Conservation (phyloP, 1,140 invertebrate species). For the Tribolium castaneum region DNA sequence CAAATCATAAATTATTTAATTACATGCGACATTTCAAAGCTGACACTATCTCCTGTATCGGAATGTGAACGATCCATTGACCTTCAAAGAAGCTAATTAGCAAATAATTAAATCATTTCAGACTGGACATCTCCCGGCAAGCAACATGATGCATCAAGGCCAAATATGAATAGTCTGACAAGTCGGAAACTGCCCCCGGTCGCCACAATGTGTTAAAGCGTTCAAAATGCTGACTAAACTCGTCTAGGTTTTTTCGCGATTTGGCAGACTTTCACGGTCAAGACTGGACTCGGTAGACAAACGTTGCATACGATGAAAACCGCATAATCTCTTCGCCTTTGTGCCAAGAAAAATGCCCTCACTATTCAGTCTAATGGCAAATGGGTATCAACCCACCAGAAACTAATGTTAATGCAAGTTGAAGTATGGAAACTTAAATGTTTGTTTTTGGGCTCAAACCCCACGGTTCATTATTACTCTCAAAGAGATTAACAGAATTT, state of each 20-base stretch:
- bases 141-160: not conserved
- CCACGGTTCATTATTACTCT: constrained; percentile 15
- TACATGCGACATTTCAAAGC: not conserved
- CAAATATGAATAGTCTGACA: not conserved
- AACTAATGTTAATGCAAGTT: not conserved
- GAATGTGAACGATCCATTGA: not conserved
- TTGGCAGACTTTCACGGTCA: constrained; percentile 12
- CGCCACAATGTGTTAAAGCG: constrained; percentile 10
- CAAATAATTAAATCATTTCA: not conserved
- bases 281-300: not conserved
- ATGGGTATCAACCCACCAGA: too few species aligned
- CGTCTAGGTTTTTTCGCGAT: constrained; percentile 24
- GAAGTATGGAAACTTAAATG: not conserved
- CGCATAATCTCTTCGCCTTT: not conserved
- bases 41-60: not conserved
- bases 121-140: not conserved
- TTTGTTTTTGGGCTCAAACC: constrained; percentile 1
- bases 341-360: not conserved
- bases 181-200: not conserved
- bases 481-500: constrained; percentile 24
- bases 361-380: not conserved
- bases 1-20: not conserved
- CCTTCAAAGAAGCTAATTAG: constrained; percentile 10
- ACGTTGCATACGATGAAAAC: not conserved
- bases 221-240: constrained; percentile 18